phyloP scores from a whole-genome alignment of 2,888 invertebrate species.

The Synanthedon tipuliformis region DNA sequence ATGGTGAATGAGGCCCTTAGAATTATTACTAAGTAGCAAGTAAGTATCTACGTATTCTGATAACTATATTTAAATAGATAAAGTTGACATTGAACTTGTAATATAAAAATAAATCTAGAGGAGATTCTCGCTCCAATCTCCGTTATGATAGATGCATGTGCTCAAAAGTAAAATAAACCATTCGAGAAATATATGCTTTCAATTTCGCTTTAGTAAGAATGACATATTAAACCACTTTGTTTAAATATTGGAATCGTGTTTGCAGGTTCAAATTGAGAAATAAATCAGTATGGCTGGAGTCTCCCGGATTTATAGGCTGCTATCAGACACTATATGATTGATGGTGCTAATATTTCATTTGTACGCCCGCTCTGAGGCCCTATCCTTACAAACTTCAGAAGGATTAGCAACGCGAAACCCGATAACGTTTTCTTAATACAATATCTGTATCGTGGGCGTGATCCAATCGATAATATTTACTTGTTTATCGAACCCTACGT shows the following conservation, averaged over 20 bases:
- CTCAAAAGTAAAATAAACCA: not conserved
- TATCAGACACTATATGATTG: constrained; percentile 17
- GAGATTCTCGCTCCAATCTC: no score
- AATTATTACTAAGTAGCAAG: no score
- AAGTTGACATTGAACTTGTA: no score
- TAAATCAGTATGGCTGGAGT: constrained; percentile 21
- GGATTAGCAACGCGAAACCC: not conserved
- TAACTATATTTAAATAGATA: no score
- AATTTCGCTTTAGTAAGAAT: not conserved
- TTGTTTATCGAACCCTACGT: no score
- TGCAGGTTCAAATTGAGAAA: constrained; percentile 13
- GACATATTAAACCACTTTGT: not conserved
- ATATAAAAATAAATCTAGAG: no score
- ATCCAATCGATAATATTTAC: no score
- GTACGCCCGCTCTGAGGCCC: not conserved
- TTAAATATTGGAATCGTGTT: constrained; percentile 7
- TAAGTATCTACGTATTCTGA: no score
- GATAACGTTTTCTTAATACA: no score
- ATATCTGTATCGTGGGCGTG: no score
- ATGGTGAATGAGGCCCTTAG: no score
- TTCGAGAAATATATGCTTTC: not conserved
- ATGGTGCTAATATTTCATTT: constrained; percentile 22
- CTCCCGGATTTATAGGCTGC: constrained; percentile 16
- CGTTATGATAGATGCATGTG: no score
- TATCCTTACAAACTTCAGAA: not conserved